Percentiles rank a stretch among this genome's conserved stretches.
phyloP scores from a whole-genome alignment of 2,888 invertebrate genomes.

The Acanthococcus lagerstroemiae region DNA sequence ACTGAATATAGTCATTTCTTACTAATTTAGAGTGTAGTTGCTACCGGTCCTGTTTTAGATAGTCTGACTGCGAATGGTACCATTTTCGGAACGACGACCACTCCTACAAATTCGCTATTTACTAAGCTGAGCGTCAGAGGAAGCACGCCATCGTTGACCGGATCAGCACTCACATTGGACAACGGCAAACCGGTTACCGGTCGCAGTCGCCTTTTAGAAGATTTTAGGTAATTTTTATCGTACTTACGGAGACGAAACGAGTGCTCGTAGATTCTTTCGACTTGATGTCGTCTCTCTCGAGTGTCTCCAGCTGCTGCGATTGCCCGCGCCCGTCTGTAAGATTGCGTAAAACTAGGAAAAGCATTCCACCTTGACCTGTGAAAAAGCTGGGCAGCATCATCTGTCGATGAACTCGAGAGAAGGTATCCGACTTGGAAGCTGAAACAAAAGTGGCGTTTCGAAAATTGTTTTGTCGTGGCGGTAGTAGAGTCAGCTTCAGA shows the following conservation, averaged over 20 bases:
- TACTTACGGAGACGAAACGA: background rate
- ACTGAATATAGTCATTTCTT: background rate
- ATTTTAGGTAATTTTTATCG: slow-evolving; percentile 55
- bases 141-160: slow-evolving; percentile 30
- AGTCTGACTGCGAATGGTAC: slow-evolving; percentile 32
- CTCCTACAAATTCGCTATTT: slow-evolving; percentile 58
- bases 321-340: too few species aligned
- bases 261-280: background rate
- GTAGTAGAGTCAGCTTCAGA: too few species aligned
- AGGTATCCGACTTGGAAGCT: too few species aligned
- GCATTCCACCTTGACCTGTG: too few species aligned
- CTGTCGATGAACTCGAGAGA: too few species aligned
- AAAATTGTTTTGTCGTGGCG: too few species aligned
- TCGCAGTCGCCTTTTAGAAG: slow-evolving; percentile 84
- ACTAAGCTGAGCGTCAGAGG: slow-evolving; percentile 46
- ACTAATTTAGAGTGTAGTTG: background rate
- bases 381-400: too few species aligned
- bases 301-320: too few species aligned
- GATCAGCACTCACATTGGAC: slow-evolving; percentile 36
- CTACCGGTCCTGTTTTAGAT: slow-evolving; percentile 21
- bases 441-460: too few species aligned
- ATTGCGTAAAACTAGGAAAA: too few species aligned
- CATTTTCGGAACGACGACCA: slow-evolving; percentile 52
- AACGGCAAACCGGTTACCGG: slow-evolving; percentile 50
- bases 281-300: background rate